Evolutionary conservation across 2,113 vertebrate species (phyloP), one percentile per base, ranked within the genome.

Genomic region (Lophura nycthemera): DNA sequence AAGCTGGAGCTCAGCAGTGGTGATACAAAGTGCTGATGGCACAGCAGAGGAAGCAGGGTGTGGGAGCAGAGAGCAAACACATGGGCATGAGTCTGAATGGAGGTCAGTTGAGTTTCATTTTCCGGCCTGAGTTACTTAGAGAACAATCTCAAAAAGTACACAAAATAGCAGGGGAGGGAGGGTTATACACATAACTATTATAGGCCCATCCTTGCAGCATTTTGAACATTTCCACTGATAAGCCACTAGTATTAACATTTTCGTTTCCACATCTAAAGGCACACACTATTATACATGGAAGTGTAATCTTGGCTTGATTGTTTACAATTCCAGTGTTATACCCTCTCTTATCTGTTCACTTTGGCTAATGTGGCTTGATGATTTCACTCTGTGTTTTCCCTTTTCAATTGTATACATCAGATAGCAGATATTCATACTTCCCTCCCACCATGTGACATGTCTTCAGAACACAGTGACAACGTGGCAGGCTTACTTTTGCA

Each of bases 281-380:
- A 45, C 19, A 16, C 36, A 43, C 13, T 56, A 11, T 76, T 92
- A 27, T n/a, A 45, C 50, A 40, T 1, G 24, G 52, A 78, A 10
- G 6, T 71, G 13, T 85, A 82, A 76, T 78, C 87, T 80, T 80
- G 84, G 36, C 30, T 81, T 82, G 70, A 70, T 3, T 92, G 87
- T 83, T 96, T 93, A 90, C 60, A 90, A 11, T 74, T 92, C 84
- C 74, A 94, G 42, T 40, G 40, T 56, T 73, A 77, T 82, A 93
- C 50, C 29, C 78, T 80, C 90, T 74, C 66, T 94, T 97, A 94
- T 96, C 92, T 94, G 47, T 34, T 90, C 78, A 67, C 52, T 94
- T 84, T 89, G 95, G 93, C 83, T 93, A 96, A 85, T 93, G 91
- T 87, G 92, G 90, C 84, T 96, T 90, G 89, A 60, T 80, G 86